Evolutionary conservation across 2,113 vertebrate genomes (phyloP), one percentile per base, ranked within the genome.

Genomic region (Istiophorus platypterus): DNA sequence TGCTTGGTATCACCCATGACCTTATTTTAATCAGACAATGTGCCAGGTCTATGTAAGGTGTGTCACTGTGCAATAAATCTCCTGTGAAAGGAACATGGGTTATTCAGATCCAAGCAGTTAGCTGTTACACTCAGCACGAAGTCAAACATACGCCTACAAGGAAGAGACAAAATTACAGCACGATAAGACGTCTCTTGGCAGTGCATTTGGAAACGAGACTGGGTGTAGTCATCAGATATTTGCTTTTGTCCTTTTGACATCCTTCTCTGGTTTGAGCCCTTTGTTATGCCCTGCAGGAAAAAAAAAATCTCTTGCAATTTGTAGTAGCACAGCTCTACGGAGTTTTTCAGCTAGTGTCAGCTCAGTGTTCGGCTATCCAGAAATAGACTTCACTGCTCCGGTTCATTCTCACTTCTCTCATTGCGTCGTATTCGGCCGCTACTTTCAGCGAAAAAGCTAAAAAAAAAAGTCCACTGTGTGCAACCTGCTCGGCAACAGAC

Each of bases 31-130:
- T 86, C 74, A 82, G 76, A 87, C 78, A 85, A 86, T 89, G 72
- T 89, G 85, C 82, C 90, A 88, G 65, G 51, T 81, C 47, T 26
- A 17, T 54, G 49, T n/a, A 82, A 90, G 92, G 92, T 75, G 92
- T 90, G 92, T 89, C 85, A 6, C 49, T n/a, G 9, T 18, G 80
- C 84, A 72, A 91, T 92, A 92, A 92, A 92, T 78, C 58, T 74
- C 20, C 70, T 15, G 37, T 82, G 80, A 77, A 88, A 84, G 77
- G 74, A 88, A 88, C 87, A 87, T 2, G 68, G 65, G 72, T 72
- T 63, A 80, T 88, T 88, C 66, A 77, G 76, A 80, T 69, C 76
- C 54, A 69, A 73, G 81, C 66, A 20, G 45, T 85, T 82, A 57
- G 77, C 80, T 69, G 72, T 65, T 75, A 72, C 9, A 63, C 65